Base-by-base conservation (phyloP, 2,888 invertebrate species). In the Aphidius colemani region DNA sequence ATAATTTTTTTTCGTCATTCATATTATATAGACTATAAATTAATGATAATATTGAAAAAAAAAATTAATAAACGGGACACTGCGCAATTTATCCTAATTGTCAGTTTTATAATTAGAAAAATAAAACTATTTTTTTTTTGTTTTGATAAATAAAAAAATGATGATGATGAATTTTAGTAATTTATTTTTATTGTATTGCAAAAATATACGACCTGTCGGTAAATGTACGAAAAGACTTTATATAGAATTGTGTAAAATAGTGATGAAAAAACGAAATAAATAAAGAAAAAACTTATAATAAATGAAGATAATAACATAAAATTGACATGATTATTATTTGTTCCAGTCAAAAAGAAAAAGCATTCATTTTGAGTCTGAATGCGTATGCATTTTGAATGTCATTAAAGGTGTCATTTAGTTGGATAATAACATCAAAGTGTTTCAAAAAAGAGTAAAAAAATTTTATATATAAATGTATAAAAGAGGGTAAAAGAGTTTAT, bases 71-170 rank as follows among this genome's bases (percentile, higher is more conserved):
- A 73, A 78, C 78, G 78, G 81, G 81, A 79, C 78, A 80, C 78
- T 81, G 80, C 46, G 57, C 81, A 81, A 81, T 81, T 81, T 78
- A 81, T 69, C 75, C 75, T 76, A 77, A 80, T 79, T 75, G 75
- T 77, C 77, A 75, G 71, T 75, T 79, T 77, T 59, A 30, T 30
- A 77, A 77, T 76, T 77, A 80, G 74, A 61, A 76, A 30, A 30
- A 30, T 30, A 5, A 30, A 30, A 77, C 75, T 78, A 79, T 53
- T 63, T 67, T 57, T 59, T 63, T 63, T 53, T 53, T 60, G 55
- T 51, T 44, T 63, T 53, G 58, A 56, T 45, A 46, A 56, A 40
- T 8, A 55, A 61, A 18, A 44, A 43, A 50, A 57, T 11, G 39
- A 57, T 46, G 46, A 4, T 46, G 57, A 45, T 30, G 4, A 30